Base-by-base conservation (phyloP, 1,140 invertebrate species). In the Drosophila pruinosa region DNA sequence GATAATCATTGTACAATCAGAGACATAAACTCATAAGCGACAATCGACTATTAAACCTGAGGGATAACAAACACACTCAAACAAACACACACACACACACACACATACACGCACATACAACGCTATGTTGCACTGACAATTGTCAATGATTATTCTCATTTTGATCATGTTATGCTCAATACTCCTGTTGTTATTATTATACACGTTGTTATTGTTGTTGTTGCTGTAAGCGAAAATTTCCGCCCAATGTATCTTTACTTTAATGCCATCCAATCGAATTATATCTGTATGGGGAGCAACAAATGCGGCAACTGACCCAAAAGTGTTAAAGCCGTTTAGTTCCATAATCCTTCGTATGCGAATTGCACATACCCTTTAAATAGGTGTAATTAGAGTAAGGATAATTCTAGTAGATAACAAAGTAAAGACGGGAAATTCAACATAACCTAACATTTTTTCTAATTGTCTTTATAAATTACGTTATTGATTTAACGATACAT, bases 1-100 rank as follows among this genome's bases (percentile, higher is more conserved):
- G 63, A 76, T 76, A 62, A 76, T 63, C 70, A 59, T 47, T 36
- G 64, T 39, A 62, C 62, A 72, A 72, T 64, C 72, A 67, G 62
- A 59, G 56, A 53, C 41, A 47, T 48, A 36, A 59, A 65, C 38
- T 57, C 24, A 47, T 38, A 69, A 41, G n/a, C 21, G 31, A 39
- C 24, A 53, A 41, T 15, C 59, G 50, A 65, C 12, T 50, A 54
- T 63, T 26, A 65, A 65, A 52, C 52, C 43, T 34, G 53, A 10
- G 59, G 34, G 53, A 65, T 34, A 26, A 10, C 26, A 64, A 36
- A 39, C 21, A 39, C 50, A 50, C 22, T 4, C 36, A 45, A 22
- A 54, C 38, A 48, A 36, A 59, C 17, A 28, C 15, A 12, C 8
- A 50, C 4, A 50, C 28, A 28, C 31, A 28, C 31, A 48, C 12